phyloP scores from a whole-genome alignment of 2,888 invertebrate species.

The Hermaeophaga mercurialis region DNA sequence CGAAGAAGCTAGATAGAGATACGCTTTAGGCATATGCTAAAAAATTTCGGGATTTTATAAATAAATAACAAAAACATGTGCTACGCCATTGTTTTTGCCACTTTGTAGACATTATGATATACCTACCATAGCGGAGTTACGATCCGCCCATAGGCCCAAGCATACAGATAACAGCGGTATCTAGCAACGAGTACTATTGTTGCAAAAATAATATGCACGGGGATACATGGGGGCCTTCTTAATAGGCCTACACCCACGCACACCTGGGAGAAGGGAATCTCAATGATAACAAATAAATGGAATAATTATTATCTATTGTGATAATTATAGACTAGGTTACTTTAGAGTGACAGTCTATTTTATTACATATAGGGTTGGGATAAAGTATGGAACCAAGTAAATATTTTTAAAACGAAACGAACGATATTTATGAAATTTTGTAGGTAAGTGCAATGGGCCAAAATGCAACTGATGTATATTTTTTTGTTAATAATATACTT shows the following conservation, averaged over 20 bases:
- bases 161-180: slow-evolving; percentile 30
- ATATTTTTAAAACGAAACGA: no score
- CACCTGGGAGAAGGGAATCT: neutral
- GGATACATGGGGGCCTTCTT: slow-evolving; percentile 9
- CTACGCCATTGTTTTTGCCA: slow-evolving; percentile 5
- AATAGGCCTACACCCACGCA: slow-evolving; percentile 14
- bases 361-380: no score
- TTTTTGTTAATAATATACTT: no score
- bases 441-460: no score
- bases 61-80: no score
- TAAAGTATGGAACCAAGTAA: no score
- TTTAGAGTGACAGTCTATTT: no score
- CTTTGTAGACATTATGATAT: slow-evolving; percentile 26
- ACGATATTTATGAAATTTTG: no score
- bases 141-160: slow-evolving; percentile 29
- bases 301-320: neutral
- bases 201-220: slow-evolving; percentile 25
- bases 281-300: slow-evolving; percentile 4
- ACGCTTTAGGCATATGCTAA: no score
- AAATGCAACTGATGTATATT: no score
- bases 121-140: slow-evolving; percentile 4
- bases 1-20: no score
- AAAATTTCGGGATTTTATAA: neutral
- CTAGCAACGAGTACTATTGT: slow-evolving; percentile 30
- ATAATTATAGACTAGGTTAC: neutral